Evolutionary conservation across 2,888 invertebrate genomes (phyloP).

Genomic region (Neelides folsomi): DNA sequence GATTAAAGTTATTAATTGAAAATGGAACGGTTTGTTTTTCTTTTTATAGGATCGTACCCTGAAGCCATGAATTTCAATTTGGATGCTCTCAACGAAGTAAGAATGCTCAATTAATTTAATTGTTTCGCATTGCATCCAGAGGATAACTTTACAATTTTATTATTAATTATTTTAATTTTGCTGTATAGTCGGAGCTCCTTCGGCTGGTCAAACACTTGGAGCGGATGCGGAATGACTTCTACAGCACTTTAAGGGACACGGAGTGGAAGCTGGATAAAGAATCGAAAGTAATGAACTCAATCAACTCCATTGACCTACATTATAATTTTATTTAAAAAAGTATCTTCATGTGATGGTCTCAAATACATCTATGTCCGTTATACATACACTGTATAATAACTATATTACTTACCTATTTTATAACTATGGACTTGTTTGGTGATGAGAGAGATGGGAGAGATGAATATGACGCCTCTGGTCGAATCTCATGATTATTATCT

Average conservation of each 20-base stretch:
- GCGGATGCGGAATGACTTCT: conserved; percentile 38
- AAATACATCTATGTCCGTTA: not conserved
- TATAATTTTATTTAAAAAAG: not conserved
- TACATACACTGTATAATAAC: not conserved
- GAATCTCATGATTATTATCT: too few species aligned
- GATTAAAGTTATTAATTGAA: not conserved
- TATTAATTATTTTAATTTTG: not conserved
- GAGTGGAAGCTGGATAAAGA: conserved; percentile 44
- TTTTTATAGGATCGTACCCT: conserved; percentile 30
- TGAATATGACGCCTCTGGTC: not conserved
- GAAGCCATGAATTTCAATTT: conserved; percentile 34
- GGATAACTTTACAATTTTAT: too few species aligned
- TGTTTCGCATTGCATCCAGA: not conserved
- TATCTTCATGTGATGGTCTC: not conserved
- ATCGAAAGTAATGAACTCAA: conserved; percentile 36
- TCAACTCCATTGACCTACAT: not conserved
- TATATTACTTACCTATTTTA: not conserved
- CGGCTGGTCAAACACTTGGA: conserved; percentile 40
- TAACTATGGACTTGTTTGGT: too few species aligned
- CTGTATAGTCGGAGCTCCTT: conserved; percentile 35
- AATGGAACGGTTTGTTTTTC: not conserved
- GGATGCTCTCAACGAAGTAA: conserved; percentile 34
- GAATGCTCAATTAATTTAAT: not conserved
- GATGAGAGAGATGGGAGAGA: too few species aligned
- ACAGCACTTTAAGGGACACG: conserved; percentile 40